Conservation (phyloP, 1,140 invertebrate genomes). For the Ips typographus region DNA sequence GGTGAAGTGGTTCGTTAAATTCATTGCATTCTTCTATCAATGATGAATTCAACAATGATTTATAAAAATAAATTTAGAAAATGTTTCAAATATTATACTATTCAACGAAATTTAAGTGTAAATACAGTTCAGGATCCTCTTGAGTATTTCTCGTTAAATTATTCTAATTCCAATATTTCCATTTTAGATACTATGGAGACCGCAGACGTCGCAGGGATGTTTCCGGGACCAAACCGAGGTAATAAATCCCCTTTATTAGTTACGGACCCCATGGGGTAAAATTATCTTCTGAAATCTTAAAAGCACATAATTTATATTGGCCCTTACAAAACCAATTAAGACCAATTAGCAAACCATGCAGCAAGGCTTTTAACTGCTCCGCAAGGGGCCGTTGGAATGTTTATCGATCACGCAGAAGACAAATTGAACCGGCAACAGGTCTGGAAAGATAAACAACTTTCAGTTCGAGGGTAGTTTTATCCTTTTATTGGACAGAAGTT, state of each 20-base stretch:
- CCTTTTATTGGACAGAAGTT: no score
- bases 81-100: no score
- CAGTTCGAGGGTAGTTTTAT: no score
- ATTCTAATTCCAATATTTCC: background rate
- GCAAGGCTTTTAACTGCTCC: conserved; percentile 12
- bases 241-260: conserved; percentile 2
- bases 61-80: no score
- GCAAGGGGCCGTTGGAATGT: conserved; percentile 4
- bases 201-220: conserved; percentile 1
- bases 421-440: conserved; percentile 1
- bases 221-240: conserved; percentile 1
- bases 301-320: conserved; percentile 5
- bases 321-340: conserved; percentile 3
- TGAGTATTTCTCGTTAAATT: no score
- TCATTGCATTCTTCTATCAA: no score
- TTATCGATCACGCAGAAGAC: background rate
- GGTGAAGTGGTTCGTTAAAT: no score
- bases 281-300: background rate
- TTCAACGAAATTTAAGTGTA: no score
- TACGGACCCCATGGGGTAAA: background rate
- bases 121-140: no score
- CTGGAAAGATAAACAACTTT: conserved; percentile 30
- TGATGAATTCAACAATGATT: no score
- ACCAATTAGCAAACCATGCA: conserved; percentile 6
- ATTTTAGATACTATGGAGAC: conserved; percentile 7